A percentile compares a stretch with the other conserved stretches of the same genome.
phyloP scores from a whole-genome alignment of 2,797 vertebrate genomes.

The Channa striata region DNA sequence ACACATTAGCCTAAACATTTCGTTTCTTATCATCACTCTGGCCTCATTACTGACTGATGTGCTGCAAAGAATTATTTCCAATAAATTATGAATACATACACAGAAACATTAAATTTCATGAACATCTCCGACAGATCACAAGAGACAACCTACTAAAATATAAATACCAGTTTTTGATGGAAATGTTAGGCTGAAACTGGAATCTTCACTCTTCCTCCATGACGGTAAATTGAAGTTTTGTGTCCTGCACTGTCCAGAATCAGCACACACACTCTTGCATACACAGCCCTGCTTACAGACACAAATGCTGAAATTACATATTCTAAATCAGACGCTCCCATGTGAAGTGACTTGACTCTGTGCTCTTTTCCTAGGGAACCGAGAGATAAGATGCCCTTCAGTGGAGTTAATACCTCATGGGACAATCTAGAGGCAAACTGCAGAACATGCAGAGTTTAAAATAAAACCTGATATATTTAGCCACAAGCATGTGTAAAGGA shows the following conservation, averaged over 20 bases:
- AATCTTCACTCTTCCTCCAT: constrained; percentile 37
- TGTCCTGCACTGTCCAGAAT: constrained; percentile 40
- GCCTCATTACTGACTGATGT: not conserved
- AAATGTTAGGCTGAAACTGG: constrained; percentile 43
- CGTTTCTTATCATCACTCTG: not conserved
- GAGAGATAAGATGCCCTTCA: constrained; percentile 49
- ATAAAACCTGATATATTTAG: constrained; percentile 33
- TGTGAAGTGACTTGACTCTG: constrained; percentile 61
- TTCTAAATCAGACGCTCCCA: constrained; percentile 53
- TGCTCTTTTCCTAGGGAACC: constrained; percentile 57
- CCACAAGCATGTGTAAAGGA: constrained; percentile 19
- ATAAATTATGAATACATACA: constrained; percentile 22
- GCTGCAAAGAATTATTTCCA: not conserved
- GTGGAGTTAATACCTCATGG: constrained; percentile 39
- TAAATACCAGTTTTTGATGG: constrained; percentile 36
- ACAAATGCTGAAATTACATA: constrained; percentile 65
- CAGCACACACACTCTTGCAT: constrained; percentile 5
- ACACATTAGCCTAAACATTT: not conserved
- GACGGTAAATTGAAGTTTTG: constrained; percentile 75
- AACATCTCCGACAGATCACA: constrained; percentile 1
- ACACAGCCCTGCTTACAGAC: too few relatives aligned
- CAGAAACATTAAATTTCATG: constrained; percentile 11
- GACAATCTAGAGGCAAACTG: constrained; percentile 42
- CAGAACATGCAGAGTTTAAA: constrained; percentile 36
- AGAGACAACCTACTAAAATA: constrained; percentile 39